These are phyloP conservation scores for Heliconius himera DNA, from an alignment of 1,140 invertebrate species.

Conservation along the genomic window DNA sequence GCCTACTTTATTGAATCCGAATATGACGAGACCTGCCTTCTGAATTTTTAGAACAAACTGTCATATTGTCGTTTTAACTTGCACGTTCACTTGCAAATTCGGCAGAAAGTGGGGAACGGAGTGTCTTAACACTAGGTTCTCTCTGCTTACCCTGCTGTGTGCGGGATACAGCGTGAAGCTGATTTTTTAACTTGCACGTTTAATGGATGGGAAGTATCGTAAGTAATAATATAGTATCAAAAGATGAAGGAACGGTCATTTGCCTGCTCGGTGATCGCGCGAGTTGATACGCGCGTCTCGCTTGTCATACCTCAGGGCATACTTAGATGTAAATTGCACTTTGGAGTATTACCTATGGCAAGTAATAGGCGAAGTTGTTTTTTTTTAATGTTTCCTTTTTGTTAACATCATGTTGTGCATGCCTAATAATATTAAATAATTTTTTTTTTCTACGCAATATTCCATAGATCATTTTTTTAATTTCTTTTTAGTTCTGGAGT, in stretches of 20 bases:
- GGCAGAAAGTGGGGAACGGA: too few species aligned
- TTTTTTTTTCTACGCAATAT: too few species aligned
- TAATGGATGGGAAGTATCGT: not conserved
- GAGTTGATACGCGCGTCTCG: conserved; percentile 33
- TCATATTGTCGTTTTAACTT: not conserved
- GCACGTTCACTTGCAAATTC: not conserved
- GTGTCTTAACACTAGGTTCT: too few species aligned
- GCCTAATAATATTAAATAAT: too few species aligned
- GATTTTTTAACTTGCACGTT: not conserved
- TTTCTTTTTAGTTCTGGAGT: too few species aligned
- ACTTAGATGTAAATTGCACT: conserved; percentile 27
- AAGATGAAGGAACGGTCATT: conserved; percentile 36
- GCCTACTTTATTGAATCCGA: conserved; percentile 8
- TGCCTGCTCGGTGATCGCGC: conserved; percentile 35
- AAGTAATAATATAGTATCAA: conserved; percentile 26
- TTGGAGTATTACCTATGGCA: not conserved
- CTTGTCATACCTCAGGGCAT: conserved; percentile 39
- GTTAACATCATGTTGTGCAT: too few species aligned
- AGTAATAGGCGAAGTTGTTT: not conserved
- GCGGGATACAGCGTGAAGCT: too few species aligned
- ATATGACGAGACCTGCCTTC: not conserved
- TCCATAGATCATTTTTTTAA: too few species aligned
- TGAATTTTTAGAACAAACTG: not conserved
- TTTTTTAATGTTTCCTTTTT: not conserved
- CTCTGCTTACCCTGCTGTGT: too few species aligned